These are phyloP conservation scores for Callithrix jacchus DNA, from an alignment of 2,113 vertebrate species.

Conservation along the genomic window DNA sequence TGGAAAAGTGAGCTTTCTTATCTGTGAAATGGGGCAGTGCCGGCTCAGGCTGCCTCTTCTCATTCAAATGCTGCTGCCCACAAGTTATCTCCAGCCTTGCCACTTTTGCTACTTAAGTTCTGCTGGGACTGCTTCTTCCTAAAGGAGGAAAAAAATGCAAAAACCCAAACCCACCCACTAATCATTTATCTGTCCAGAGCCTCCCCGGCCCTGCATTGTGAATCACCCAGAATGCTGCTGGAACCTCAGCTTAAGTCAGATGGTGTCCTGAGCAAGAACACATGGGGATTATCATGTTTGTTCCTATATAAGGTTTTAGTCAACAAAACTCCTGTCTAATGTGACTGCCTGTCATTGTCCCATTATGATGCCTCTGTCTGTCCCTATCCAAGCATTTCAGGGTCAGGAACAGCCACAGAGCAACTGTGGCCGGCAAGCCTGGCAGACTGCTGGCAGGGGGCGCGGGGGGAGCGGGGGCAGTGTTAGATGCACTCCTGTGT, in stretches of 20 bases:
- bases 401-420: not conserved
- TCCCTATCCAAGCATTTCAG: slow-evolving; percentile 52
- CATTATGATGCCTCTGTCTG: slow-evolving; percentile 58
- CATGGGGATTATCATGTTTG: slow-evolving; percentile 55
- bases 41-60: not conserved
- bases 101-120: slow-evolving; percentile 2
- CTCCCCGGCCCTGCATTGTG: not conserved
- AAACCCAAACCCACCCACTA: not conserved
- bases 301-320: slow-evolving; percentile 77
- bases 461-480: accelerated
- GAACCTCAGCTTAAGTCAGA: slow-evolving; percentile 72
- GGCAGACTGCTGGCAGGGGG: slow-evolving; percentile 14
- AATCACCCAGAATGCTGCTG: slow-evolving; percentile 63
- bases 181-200: slow-evolving; percentile 13
- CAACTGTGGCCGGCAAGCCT: accelerated
- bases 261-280: slow-evolving; percentile 71
- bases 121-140: slow-evolving; percentile 31
- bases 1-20: not conserved
- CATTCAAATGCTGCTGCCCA: not conserved
- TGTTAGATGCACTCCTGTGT: slow-evolving; percentile 27
- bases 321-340: slow-evolving; percentile 67
- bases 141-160: not conserved
- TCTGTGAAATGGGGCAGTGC: not conserved
- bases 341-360: slow-evolving; percentile 36
- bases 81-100: slow-evolving; percentile 40